Evolutionary conservation across 2,797 vertebrate genomes (phyloP).

Genomic region (Pseudochromis fuscus): DNA sequence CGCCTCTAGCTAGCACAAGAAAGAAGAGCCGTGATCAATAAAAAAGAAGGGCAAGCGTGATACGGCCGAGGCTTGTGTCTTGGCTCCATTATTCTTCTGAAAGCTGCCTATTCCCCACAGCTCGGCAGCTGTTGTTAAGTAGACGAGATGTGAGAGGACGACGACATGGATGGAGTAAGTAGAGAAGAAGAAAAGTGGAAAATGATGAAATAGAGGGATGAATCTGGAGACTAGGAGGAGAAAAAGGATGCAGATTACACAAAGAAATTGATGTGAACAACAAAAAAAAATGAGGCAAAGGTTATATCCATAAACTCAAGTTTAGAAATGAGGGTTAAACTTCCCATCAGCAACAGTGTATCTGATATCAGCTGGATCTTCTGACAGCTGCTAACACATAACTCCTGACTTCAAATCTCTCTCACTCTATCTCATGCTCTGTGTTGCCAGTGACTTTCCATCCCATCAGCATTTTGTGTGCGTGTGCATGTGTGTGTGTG

Average conservation of each 20-base stretch:
- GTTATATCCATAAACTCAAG: slow-evolving; percentile 11
- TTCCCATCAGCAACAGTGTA: slow-evolving; percentile 31
- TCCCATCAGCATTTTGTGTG: slow-evolving; percentile 58
- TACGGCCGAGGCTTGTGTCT: slow-evolving; percentile 32
- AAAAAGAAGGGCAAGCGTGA: slow-evolving; percentile 52
- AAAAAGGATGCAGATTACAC: not conserved
- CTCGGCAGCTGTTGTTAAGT: slow-evolving; percentile 12
- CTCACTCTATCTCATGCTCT: slow-evolving; percentile 9
- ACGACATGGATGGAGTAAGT: not conserved
- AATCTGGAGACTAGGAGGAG: not conserved
- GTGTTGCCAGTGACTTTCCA: slow-evolving; percentile 59
- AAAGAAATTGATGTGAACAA: not conserved
- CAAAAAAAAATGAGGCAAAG: not conserved
- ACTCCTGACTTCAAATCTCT: slow-evolving; percentile 45
- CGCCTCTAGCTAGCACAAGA: slow-evolving; percentile 38
- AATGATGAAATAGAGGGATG: slow-evolving; percentile 14
- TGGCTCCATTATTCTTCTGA: slow-evolving; percentile 40
- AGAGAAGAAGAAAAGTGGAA: not conserved
- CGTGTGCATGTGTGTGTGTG: slow-evolving; percentile 14
- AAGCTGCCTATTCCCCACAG: slow-evolving; percentile 15
- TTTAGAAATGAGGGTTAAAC: slow-evolving; percentile 27
- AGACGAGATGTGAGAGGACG: not conserved
- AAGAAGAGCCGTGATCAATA: slow-evolving; percentile 54
- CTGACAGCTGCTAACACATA: slow-evolving; percentile 62
- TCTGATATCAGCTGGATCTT: slow-evolving; percentile 57